phyloP scores from a whole-genome alignment of 1,140 invertebrate species.

The Doryteuthis pealeii region DNA sequence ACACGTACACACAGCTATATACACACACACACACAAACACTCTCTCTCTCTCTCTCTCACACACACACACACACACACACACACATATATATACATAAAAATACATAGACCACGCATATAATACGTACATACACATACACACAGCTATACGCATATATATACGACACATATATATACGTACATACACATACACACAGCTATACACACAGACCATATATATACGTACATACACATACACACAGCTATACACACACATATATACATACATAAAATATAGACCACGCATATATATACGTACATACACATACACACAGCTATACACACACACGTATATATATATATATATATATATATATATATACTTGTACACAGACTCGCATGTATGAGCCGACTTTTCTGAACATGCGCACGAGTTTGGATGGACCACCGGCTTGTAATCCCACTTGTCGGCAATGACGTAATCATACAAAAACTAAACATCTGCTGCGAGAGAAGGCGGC shows the following conservation, averaged over 20 bases:
- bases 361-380: not conserved
- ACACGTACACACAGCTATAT: too few relatives aligned
- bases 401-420: not conserved
- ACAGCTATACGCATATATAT: not conserved
- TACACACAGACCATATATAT: not conserved
- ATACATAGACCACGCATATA: not conserved
- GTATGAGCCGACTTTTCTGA: not conserved
- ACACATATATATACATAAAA: not conserved
- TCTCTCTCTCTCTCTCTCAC: too few relatives aligned
- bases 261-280: not conserved
- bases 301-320: not conserved
- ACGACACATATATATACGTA: not conserved
- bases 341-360: slow-evolving; percentile 6
- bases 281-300: not conserved
- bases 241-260: not conserved
- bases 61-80: not conserved
- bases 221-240: not conserved
- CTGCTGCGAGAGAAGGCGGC: too few relatives aligned
- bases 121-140: not conserved
- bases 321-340: not conserved
- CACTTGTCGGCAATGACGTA: too few relatives aligned
- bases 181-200: not conserved
- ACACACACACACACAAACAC: too few relatives aligned
- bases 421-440: too few relatives aligned
- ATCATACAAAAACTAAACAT: too few relatives aligned